Conservation (phyloP, 2,113 vertebrate genomes). For the Ailurus styani region DNA sequence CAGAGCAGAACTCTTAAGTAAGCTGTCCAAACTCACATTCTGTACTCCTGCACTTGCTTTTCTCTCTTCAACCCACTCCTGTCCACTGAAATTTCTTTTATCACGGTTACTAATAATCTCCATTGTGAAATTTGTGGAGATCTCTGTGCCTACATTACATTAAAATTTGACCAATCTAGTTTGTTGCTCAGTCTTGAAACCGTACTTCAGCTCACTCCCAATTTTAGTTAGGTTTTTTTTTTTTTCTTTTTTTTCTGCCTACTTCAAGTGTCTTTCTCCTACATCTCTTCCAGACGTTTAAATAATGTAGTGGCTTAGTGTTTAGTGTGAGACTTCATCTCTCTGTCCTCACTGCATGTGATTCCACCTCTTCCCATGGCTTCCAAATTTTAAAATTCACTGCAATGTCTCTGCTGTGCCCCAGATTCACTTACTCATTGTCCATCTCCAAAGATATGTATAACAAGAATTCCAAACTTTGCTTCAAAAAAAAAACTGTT, state of each 20-base stretch:
- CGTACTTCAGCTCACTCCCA: neutral
- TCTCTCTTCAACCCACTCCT: neutral
- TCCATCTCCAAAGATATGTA: neutral
- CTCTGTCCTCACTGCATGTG: rapidly evolving
- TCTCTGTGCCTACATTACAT: neutral
- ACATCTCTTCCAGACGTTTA: neutral
- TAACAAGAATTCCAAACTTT: neutral
- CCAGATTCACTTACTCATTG: neutral
- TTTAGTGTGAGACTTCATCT: neutral
- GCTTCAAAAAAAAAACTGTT: neutral
- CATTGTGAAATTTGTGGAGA: neutral
- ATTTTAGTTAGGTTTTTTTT: neutral
- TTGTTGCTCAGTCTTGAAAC: neutral
- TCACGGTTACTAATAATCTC: neutral
- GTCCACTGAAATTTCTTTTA: neutral
- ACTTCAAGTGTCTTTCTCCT: neutral
- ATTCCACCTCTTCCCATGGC: neutral
- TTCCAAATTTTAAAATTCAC: neutral
- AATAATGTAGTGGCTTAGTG: neutral
- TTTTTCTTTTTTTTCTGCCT: neutral
- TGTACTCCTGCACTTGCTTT: neutral
- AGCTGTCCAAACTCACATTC: neutral
- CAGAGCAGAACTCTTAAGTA: neutral
- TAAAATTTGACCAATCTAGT: neutral
- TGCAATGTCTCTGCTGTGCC: neutral